Conservation (phyloP, 2,888 invertebrate species). For the Melanotus villosus region DNA sequence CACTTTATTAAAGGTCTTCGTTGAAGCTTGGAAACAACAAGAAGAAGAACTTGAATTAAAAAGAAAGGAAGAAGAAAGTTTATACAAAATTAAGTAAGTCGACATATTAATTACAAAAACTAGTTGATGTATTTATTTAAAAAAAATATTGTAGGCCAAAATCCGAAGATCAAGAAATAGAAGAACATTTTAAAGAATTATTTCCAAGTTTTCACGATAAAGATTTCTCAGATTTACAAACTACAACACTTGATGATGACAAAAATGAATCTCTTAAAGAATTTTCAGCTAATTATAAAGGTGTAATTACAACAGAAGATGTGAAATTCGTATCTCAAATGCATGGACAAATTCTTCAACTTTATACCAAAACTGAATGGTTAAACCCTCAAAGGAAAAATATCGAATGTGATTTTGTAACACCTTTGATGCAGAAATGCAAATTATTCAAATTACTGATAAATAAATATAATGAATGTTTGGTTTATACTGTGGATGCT, state of each 20-base stretch:
- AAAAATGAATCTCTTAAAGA: background rate
- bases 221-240: slow-evolving; percentile 79
- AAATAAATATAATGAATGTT: slow-evolving; percentile 69
- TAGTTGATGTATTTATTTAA: background rate
- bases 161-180: slow-evolving; percentile 78
- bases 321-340: slow-evolving; percentile 74
- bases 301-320: slow-evolving; percentile 71
- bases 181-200: slow-evolving; percentile 76
- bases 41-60: slow-evolving; percentile 77
- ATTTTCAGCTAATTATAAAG: slow-evolving; percentile 46
- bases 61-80: slow-evolving; percentile 81
- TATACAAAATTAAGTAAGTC: slow-evolving; percentile 79
- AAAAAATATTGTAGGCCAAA: slow-evolving; percentile 59
- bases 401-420: slow-evolving; percentile 65
- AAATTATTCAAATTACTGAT: slow-evolving; percentile 73
- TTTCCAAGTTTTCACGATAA: slow-evolving; percentile 79
- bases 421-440: slow-evolving; percentile 74
- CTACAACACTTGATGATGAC: slow-evolving; percentile 54
- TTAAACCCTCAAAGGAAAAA: slow-evolving; percentile 67
- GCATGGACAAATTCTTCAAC: slow-evolving; percentile 74
- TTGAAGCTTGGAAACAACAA: slow-evolving; percentile 83
- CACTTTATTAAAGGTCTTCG: slow-evolving; percentile 74
- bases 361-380: slow-evolving; percentile 76
- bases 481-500: slow-evolving; percentile 72
- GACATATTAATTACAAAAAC: background rate